Evolutionary conservation across 2,797 vertebrate species (phyloP).

Genomic region (Lepilemur ruficaudatus): DNA sequence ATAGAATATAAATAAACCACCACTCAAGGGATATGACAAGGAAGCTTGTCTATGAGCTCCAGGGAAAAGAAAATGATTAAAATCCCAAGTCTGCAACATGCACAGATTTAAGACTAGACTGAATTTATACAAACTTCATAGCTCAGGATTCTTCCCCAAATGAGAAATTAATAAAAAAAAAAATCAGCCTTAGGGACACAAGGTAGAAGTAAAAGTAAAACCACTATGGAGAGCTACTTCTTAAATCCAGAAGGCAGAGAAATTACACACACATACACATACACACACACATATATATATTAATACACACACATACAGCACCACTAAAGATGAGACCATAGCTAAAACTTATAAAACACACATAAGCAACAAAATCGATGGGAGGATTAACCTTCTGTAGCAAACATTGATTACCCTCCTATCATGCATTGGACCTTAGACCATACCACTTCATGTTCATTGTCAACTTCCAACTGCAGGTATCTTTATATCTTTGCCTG

Average conservation of each 20-base stretch:
- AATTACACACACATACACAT: background rate
- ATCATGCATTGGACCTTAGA: background rate
- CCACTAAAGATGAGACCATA: background rate
- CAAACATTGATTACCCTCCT: background rate
- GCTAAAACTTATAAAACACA: conserved; percentile 15
- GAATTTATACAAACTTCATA: background rate
- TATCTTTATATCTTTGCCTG: background rate
- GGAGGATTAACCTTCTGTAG: background rate
- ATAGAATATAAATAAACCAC: conserved; percentile 46
- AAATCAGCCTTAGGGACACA: background rate
- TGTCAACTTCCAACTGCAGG: background rate
- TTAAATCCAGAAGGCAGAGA: background rate
- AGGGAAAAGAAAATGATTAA: conserved; percentile 17
- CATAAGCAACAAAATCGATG: background rate
- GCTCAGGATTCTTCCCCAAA: background rate
- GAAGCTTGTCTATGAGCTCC: background rate
- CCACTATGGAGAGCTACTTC: background rate
- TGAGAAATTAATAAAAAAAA: conserved; percentile 26
- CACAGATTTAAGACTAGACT: background rate
- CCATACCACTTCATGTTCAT: background rate
- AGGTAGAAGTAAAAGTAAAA: conserved; percentile 21
- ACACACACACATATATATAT: background rate
- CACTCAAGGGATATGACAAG: conserved; percentile 8
- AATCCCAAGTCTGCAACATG: background rate
- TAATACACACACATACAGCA: background rate